Evolutionary conservation across 2,888 invertebrate genomes (phyloP).

Genomic region (Brenthis ino): DNA sequence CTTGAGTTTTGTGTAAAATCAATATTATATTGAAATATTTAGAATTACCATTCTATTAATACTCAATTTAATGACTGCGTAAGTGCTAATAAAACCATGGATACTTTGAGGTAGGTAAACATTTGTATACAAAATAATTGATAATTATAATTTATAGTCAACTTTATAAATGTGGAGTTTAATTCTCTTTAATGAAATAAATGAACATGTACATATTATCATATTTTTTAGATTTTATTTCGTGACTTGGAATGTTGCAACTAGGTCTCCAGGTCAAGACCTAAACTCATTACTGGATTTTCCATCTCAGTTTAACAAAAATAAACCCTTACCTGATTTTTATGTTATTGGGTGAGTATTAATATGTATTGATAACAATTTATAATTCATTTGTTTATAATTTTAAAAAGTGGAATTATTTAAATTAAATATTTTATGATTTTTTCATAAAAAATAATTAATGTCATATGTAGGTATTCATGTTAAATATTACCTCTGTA

Average conservation of each 20-base stretch:
- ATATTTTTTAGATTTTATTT: constrained; percentile 86
- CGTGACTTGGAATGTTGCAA: constrained; percentile 95
- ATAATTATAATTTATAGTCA: neutral
- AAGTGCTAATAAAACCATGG: constrained; percentile 37
- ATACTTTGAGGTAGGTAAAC: constrained; percentile 38
- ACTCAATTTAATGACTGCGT: neutral
- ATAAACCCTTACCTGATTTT: constrained; percentile 88
- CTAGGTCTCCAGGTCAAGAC: constrained; percentile 88
- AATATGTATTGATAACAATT: neutral
- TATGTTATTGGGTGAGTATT: constrained; percentile 90
- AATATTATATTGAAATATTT: constrained; percentile 5
- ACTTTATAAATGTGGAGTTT: constrained; percentile 2
- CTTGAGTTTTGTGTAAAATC: constrained; percentile 1
- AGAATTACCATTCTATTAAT: neutral
- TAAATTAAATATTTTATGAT: neutral
- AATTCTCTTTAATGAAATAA: neutral
- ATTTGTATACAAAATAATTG: constrained; percentile 6
- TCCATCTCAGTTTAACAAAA: constrained; percentile 82
- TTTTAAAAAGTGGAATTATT: neutral
- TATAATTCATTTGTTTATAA: neutral
- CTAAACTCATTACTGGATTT: constrained; percentile 87
- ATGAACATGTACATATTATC: constrained; percentile 5
- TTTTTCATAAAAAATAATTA: too few species aligned
- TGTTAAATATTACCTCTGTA: too few species aligned
- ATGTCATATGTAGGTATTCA: too few species aligned